phyloP scores from a whole-genome alignment of 35 echinoderm and acorn worm genomes.

The Apostichopus parvimensis region DNA sequence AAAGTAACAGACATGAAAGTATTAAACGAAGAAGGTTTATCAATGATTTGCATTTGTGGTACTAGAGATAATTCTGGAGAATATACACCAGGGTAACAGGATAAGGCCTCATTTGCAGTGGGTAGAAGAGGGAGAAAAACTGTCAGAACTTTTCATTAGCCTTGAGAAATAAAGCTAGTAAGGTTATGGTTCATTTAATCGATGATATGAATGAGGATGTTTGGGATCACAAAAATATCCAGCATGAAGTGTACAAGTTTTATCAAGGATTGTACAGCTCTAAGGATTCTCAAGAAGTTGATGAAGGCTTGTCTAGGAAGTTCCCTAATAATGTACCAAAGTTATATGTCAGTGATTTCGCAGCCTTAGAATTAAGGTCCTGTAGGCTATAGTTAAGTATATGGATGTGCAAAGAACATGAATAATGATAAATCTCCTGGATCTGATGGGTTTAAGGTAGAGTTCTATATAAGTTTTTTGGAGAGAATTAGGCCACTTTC shows the following conservation, averaged over 20 bases:
- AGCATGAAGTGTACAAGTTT: neutral
- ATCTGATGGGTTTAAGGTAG: no score
- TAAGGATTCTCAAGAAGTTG: neutral
- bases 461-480: no score
- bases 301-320: no score
- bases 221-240: neutral
- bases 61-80: neutral
- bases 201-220: neutral
- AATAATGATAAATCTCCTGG: no score
- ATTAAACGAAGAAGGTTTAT: neutral
- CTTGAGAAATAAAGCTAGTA: neutral
- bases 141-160: neutral
- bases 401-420: no score
- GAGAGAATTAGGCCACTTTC: no score
- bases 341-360: no score
- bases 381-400: no score
- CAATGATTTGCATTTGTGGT: constrained; percentile 1
- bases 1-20: neutral
- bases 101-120: neutral
- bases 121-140: neutral
- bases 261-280: neutral
- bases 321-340: no score
- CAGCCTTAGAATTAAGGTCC: no score
- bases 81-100: neutral
- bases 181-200: neutral